These are phyloP conservation scores for Harpalus rubripes DNA, from an alignment of 2,888 invertebrate species.

Conservation along the genomic window DNA sequence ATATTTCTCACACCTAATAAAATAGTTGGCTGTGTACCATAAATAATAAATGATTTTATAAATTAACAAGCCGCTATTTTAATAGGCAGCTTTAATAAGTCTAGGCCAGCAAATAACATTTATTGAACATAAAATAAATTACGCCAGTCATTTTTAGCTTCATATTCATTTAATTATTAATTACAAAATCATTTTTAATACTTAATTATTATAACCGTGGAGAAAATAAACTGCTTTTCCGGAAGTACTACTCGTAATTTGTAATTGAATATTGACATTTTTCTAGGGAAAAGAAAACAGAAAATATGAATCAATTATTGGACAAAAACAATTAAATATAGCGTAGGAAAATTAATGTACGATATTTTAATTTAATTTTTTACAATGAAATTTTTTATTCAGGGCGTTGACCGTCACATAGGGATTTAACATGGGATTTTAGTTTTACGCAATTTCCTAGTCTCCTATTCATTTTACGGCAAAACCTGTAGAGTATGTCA, in stretches of 20 bases:
- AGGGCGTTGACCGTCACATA: too few species aligned
- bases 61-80: slow-evolving; percentile 23
- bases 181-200: slow-evolving; percentile 16
- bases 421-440: too few species aligned
- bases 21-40: not conserved
- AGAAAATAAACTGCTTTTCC: not conserved
- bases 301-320: not conserved
- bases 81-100: slow-evolving; percentile 37
- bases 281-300: not conserved
- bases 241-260: not conserved
- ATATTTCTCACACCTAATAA: slow-evolving; percentile 44
- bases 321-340: too few species aligned
- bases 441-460: too few species aligned
- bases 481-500: too few species aligned
- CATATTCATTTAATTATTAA: slow-evolving; percentile 30
- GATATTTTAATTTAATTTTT: too few species aligned
- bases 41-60: slow-evolving; percentile 44
- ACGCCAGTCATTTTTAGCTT: slow-evolving; percentile 5
- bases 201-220: not conserved
- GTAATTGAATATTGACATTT: not conserved
- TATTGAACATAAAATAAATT: slow-evolving; percentile 44
- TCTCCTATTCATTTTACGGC: too few species aligned
- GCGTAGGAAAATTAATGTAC: too few species aligned
- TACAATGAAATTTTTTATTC: too few species aligned
- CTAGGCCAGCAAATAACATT: slow-evolving; percentile 26